phyloP scores from a whole-genome alignment of 2,797 vertebrate genomes.

The Simalia tracyae region DNA sequence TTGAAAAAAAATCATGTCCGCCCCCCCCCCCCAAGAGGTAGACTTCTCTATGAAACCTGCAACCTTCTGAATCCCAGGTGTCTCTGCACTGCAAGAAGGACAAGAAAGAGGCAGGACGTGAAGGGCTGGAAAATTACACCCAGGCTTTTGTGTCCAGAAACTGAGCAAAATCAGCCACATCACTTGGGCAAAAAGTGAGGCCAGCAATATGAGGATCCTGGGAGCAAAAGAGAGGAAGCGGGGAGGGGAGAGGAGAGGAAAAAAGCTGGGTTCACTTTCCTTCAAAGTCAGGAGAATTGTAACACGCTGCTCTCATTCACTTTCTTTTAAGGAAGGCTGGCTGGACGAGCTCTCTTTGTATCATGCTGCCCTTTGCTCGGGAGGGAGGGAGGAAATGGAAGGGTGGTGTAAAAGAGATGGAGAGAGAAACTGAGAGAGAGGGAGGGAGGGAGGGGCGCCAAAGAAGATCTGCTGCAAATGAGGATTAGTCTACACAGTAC shows the following conservation, averaged over 20 bases:
- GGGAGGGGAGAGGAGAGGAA: neutral
- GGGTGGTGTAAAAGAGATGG: no score
- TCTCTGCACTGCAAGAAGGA: neutral
- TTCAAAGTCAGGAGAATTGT: neutral
- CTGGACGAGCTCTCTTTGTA: neutral
- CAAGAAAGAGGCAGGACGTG: neutral
- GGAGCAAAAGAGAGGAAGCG: neutral
- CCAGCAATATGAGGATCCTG: neutral
- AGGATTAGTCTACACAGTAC: neutral
- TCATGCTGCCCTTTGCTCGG: neutral
- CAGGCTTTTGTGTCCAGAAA: neutral
- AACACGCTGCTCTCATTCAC: neutral
- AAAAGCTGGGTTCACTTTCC: neutral
- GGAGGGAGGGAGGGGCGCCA: accelerated
- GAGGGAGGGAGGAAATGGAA: no score
- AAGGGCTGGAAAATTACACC: neutral
- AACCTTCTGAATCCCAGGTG: neutral
- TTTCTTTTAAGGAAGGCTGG: neutral
- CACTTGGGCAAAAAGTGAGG: neutral
- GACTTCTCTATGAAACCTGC: neutral
- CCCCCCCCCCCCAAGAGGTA: neutral
- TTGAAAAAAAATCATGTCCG: neutral
- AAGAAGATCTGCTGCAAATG: no score
- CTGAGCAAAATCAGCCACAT: neutral
- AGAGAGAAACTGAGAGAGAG: no score